Evolutionary conservation across 2,797 vertebrate species (phyloP).

Genomic region (Tinamus major): DNA sequence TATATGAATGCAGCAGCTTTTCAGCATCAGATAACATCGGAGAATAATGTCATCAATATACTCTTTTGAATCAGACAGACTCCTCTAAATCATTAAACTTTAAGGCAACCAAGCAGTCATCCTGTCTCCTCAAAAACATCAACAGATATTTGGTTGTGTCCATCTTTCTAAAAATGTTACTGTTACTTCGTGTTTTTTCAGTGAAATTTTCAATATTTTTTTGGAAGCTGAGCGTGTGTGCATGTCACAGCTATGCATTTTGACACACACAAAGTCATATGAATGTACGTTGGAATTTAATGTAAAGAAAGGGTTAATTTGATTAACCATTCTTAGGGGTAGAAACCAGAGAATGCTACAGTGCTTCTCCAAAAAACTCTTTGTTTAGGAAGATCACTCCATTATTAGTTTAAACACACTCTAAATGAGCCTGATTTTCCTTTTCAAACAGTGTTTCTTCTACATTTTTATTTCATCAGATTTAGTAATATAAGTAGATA

Average conservation of each 20-base stretch:
- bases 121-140: neutral
- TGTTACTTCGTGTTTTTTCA: neutral
- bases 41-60: neutral
- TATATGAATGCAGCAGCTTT: neutral
- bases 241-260: slow-evolving; percentile 4
- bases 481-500: neutral
- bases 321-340: neutral
- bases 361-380: neutral
- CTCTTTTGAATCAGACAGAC: neutral
- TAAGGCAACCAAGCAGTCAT: neutral
- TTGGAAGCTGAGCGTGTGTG: neutral
- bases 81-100: neutral
- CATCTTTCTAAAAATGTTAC: neutral
- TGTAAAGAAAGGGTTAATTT: slow-evolving; percentile 31
- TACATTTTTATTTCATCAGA: neutral
- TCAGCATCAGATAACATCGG: neutral
- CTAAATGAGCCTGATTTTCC: neutral
- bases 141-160: neutral
- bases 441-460: neutral
- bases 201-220: neutral
- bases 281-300: neutral
- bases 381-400: neutral
- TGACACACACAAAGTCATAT: neutral
- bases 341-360: neutral
- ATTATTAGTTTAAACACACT: neutral